Conservation (phyloP, 2,888 invertebrate species). For the Acanthosepion pharaonis region DNA sequence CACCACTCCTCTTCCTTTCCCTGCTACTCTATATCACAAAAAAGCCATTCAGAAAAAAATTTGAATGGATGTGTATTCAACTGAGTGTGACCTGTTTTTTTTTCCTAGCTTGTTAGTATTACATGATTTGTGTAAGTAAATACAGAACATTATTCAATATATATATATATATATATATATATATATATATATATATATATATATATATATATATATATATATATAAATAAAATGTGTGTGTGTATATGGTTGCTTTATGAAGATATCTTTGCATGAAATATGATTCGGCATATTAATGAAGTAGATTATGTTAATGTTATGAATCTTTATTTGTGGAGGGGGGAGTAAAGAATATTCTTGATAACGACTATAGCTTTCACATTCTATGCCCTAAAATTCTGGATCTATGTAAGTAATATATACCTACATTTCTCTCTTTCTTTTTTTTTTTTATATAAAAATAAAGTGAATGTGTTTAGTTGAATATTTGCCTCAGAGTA, state of each 20-base stretch:
- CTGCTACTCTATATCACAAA: background rate
- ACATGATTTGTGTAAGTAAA: background rate
- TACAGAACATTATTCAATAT: background rate
- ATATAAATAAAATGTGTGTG: background rate
- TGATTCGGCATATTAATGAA: background rate
- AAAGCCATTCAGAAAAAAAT: constrained; percentile 4
- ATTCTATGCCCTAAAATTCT: background rate
- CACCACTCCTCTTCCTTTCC: background rate
- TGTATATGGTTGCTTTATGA: background rate
- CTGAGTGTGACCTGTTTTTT: background rate
- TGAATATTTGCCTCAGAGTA: background rate
- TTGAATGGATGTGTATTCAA: constrained; percentile 11
- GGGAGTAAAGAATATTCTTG: background rate
- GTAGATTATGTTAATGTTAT: background rate
- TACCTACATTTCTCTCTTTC: too few species aligned
- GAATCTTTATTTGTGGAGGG: background rate
- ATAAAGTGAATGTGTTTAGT: too few species aligned
- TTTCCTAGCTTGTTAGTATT: background rate
- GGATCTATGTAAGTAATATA: background rate
- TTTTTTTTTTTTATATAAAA: too few species aligned
- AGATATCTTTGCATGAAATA: background rate
- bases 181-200: background rate
- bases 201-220: too few species aligned
- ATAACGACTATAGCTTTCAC: background rate
- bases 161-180: background rate